phyloP scores from a whole-genome alignment of 2,797 vertebrate genomes.

The Bucorvus abyssinicus region DNA sequence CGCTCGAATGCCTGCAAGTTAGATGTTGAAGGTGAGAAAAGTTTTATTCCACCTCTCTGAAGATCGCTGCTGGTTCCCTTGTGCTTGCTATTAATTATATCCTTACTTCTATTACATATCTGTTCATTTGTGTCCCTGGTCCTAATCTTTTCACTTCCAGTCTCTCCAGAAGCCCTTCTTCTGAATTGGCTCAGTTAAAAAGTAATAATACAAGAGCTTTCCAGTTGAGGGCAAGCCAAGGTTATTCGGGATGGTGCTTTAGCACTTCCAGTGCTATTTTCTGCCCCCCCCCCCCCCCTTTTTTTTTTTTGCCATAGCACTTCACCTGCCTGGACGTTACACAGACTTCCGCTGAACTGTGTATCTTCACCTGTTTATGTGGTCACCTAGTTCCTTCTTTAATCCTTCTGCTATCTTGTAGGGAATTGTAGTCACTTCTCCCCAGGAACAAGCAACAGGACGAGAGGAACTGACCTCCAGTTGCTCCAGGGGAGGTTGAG shows the following conservation, averaged over 20 bases:
- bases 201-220: background rate
- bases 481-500: too few relatives aligned
- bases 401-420: background rate
- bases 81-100: background rate
- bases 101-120: background rate
- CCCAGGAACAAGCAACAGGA: too few relatives aligned
- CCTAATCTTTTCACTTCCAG: background rate
- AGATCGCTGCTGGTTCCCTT: background rate
- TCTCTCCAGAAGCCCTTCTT: background rate
- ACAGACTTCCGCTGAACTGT: too few relatives aligned
- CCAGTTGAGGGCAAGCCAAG: background rate
- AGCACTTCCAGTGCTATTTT: background rate
- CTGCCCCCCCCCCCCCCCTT: background rate
- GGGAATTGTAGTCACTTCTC: background rate
- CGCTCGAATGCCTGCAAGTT: accelerated
- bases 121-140: background rate
- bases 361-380: background rate
- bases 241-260: background rate
- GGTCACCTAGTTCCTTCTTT: background rate
- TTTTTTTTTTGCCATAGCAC: background rate
- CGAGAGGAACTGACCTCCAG: too few relatives aligned
- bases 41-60: background rate
- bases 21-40: background rate
- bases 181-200: background rate
- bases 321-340: background rate